Conservation (phyloP, 2,113 vertebrate species). For the Tragelaphus strepsiceros region DNA sequence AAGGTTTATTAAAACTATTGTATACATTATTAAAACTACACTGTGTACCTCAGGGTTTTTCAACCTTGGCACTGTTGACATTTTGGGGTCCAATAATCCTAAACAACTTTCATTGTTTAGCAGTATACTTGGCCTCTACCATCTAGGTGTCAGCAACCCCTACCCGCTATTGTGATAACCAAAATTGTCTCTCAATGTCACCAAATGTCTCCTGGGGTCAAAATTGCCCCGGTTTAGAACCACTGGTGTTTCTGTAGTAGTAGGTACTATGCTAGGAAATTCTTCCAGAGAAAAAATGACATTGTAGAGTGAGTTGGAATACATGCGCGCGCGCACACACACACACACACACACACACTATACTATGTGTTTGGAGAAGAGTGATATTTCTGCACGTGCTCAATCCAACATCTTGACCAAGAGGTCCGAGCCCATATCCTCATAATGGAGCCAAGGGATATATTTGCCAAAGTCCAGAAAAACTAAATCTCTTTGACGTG, state of each 20-base stretch:
- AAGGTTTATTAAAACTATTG: not conserved
- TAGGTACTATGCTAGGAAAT: not conserved
- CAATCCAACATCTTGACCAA: not conserved
- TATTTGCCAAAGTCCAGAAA: conserved; percentile 30
- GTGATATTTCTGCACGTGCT: not conserved
- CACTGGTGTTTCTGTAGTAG: not conserved
- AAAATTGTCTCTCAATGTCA: not conserved
- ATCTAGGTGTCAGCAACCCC: not conserved
- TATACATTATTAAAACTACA: not conserved
- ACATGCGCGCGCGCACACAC: rapidly evolving
- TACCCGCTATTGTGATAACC: not conserved
- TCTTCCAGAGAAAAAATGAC: not conserved
- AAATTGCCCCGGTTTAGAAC: not conserved
- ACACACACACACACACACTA: not conserved
- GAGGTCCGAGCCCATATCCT: not conserved
- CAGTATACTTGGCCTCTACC: not conserved
- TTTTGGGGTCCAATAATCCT: not conserved
- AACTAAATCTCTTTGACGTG: not conserved
- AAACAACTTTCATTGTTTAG: not conserved
- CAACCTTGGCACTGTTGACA: not conserved
- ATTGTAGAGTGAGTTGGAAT: not conserved
- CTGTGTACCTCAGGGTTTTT: not conserved
- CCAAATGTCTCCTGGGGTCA: not conserved
- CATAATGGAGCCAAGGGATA: not conserved
- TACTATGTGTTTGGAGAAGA: not conserved